Percentiles rank a stretch among this genome's conserved stretches.
phyloP scores from a whole-genome alignment of 2,888 invertebrate genomes.

The Silvanus unidentatus region DNA sequence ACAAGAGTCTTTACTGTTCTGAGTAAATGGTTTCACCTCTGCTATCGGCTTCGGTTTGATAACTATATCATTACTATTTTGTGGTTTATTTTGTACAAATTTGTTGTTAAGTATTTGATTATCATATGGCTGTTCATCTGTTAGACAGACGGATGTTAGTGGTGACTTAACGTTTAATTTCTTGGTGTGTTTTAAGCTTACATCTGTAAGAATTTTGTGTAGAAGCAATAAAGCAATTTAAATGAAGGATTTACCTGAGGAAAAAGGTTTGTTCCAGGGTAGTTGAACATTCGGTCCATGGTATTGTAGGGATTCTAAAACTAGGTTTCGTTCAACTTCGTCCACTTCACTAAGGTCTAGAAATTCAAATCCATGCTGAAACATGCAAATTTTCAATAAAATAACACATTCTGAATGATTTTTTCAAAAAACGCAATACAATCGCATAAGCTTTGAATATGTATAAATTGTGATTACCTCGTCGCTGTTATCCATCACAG shows the following conservation, averaged over 20 bases:
- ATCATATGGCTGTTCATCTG: too few relatives aligned
- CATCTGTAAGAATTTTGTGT: neutral
- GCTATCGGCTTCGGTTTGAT: neutral
- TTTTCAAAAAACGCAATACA: too few relatives aligned
- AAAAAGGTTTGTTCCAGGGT: slow-evolving; percentile 40
- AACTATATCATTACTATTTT: neutral
- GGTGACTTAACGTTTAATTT: neutral
- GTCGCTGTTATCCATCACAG: too few relatives aligned
- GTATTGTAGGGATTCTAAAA: slow-evolving; percentile 55
- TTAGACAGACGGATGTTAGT: neutral
- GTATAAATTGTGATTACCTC: too few relatives aligned
- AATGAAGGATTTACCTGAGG: too few relatives aligned
- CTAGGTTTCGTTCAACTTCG: slow-evolving; percentile 60
- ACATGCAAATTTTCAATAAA: neutral
- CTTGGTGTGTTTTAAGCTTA: neutral
- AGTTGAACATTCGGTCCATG: slow-evolving; percentile 43
- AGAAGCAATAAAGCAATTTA: too few relatives aligned
- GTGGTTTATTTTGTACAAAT: too few relatives aligned
- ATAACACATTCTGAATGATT: too few relatives aligned
- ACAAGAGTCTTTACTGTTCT: neutral
- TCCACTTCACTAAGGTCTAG: slow-evolving; percentile 68
- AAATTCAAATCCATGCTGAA: slow-evolving; percentile 51
- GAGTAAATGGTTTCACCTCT: too few relatives aligned
- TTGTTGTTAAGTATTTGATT: too few relatives aligned
- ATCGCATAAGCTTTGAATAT: too few relatives aligned